Percentiles rank a stretch among this genome's conserved stretches.
Conservation (phyloP, 2,113 vertebrate species). For the Synchiropus splendidus region DNA sequence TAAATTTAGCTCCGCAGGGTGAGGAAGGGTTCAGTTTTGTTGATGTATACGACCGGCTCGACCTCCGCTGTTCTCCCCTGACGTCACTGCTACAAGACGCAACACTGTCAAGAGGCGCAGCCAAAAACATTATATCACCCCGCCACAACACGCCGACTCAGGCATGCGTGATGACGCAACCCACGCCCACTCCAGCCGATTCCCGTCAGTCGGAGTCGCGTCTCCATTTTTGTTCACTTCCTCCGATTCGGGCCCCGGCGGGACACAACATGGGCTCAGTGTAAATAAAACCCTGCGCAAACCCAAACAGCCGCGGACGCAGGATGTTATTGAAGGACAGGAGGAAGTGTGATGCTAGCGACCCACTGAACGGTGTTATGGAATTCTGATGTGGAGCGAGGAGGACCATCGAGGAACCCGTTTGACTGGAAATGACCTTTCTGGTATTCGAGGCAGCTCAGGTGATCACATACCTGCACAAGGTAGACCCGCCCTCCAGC, state of each 20-base stretch:
- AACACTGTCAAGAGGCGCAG: too few species aligned
- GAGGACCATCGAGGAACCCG: constrained; percentile 11
- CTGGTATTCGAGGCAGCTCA: constrained; percentile 23
- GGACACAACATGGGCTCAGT: constrained; percentile 20
- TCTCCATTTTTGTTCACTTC: constrained; percentile 3
- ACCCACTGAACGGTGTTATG: too few species aligned
- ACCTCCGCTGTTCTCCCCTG: too few species aligned
- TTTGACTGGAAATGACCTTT: constrained; percentile 18
- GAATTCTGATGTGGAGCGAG: not conserved
- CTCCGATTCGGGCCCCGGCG: constrained; percentile 28
- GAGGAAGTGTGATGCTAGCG: constrained; percentile 12
- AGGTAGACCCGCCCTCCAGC: constrained; percentile 3
- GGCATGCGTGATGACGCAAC: constrained; percentile 11
- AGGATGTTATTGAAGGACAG: constrained; percentile 18
- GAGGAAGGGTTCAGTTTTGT: too few species aligned
- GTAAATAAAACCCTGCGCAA: constrained; percentile 40
- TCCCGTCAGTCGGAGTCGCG: constrained; percentile 6
- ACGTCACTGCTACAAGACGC: too few species aligned
- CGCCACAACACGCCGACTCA: not conserved
- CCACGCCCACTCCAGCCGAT: not conserved
- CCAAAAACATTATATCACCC: too few species aligned
- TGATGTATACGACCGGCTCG: too few species aligned
- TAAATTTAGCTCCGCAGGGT: too few species aligned
- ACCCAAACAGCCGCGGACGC: constrained; percentile 38
- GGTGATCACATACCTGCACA: constrained; percentile 43